A percentile compares a stretch with the other conserved stretches of the same genome.
Evolutionary conservation across 2,888 invertebrate genomes (phyloP).

Genomic region (Diarsia rubi): DNA sequence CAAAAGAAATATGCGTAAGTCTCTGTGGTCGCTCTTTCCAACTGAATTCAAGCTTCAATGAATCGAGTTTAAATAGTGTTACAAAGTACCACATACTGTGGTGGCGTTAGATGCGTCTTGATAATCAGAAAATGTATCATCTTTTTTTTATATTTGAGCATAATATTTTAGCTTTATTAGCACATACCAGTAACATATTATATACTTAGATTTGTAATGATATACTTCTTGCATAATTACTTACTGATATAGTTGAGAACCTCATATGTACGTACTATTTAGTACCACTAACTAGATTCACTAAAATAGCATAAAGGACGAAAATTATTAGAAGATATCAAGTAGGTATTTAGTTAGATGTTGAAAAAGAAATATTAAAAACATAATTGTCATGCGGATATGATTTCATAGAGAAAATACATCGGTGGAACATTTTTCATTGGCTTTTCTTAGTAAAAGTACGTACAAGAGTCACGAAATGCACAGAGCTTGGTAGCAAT

Average conservation of each 20-base stretch:
- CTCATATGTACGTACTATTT: slow-evolving; percentile 52
- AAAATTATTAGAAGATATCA: slow-evolving; percentile 50
- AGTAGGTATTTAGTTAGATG: slow-evolving; percentile 54
- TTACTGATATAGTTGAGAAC: slow-evolving; percentile 58
- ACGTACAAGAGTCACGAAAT: slow-evolving; percentile 84
- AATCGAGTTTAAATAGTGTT: slow-evolving; percentile 30
- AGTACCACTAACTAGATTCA: slow-evolving; percentile 55
- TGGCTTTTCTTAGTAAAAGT: slow-evolving; percentile 85
- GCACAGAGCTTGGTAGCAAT: slow-evolving; percentile 89
- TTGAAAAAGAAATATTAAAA: slow-evolving; percentile 37
- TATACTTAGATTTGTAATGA: slow-evolving; percentile 57
- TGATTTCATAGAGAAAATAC: slow-evolving; percentile 52
- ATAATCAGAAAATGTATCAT: slow-evolving; percentile 70
- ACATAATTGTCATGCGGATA: slow-evolving; percentile 51
- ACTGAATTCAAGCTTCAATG: slow-evolving; percentile 31
- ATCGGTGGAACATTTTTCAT: slow-evolving; percentile 78
- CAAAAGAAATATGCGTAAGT: slow-evolving; percentile 16
- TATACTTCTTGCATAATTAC: slow-evolving; percentile 58
- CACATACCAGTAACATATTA: slow-evolving; percentile 63
- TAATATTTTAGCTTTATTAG: slow-evolving; percentile 68
- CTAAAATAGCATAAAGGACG: slow-evolving; percentile 44
- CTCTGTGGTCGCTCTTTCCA: slow-evolving; percentile 26
- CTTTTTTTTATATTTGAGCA: slow-evolving; percentile 65
- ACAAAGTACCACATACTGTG: slow-evolving; percentile 38
- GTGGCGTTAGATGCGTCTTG: slow-evolving; percentile 68